Conservation (phyloP, 1,140 invertebrate species). For the Bombus fervidus region DNA sequence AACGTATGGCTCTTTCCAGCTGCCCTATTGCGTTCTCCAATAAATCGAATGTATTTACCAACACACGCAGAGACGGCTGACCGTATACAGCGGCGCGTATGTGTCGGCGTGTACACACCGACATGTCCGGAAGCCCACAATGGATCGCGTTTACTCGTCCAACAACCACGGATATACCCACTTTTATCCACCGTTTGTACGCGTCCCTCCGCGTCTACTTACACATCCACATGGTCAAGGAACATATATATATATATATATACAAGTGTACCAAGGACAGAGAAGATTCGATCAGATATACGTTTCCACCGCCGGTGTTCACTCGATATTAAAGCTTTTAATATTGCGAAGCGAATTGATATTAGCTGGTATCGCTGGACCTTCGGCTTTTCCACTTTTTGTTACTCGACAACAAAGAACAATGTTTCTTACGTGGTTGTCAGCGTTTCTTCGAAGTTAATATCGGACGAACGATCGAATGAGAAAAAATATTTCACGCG, state of each 20-base stretch:
- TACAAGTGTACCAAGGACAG: background rate
- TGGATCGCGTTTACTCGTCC: conserved; percentile 64
- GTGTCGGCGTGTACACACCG: background rate
- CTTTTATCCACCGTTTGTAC: conserved; percentile 66
- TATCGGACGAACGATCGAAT: background rate
- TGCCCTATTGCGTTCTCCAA: conserved; percentile 55
- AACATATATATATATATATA: background rate
- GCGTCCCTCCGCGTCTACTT: background rate
- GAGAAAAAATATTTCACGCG: background rate
- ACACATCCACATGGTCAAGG: background rate
- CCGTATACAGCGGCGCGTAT: background rate
- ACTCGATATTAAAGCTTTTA: conserved; percentile 66
- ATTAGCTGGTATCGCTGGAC: conserved; percentile 16
- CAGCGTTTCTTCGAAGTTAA: conserved; percentile 10
- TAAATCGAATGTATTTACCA: conserved; percentile 71
- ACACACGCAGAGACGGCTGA: conserved; percentile 5
- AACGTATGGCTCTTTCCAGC: conserved; percentile 61
- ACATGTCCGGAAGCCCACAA: conserved; percentile 53
- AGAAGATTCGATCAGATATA: conserved; percentile 1
- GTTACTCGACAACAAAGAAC: background rate
- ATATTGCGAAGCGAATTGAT: conserved; percentile 60
- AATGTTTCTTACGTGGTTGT: background rate
- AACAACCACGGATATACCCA: conserved; percentile 63
- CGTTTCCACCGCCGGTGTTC: conserved; percentile 40
- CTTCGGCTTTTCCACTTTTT: background rate